Evolutionary conservation across 2,888 invertebrate genomes (phyloP).

Genomic region (Brachynemurus nebulosus): DNA sequence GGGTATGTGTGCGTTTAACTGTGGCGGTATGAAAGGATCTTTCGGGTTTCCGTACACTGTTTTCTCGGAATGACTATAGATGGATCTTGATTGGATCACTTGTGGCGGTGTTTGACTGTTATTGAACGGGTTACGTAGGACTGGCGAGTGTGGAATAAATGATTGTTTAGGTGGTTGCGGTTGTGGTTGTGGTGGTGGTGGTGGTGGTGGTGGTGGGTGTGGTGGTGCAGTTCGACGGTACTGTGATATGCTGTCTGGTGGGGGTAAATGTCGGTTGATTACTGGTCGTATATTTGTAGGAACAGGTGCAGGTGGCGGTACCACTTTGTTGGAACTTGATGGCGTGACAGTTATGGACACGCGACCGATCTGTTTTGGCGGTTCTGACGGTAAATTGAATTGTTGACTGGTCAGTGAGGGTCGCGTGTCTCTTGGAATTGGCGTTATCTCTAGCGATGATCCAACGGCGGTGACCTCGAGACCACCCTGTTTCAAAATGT

Average conservation of each 20-base stretch:
- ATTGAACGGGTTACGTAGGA: conserved; percentile 4
- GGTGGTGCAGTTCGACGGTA: conserved; percentile 7
- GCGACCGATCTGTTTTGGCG: conserved; percentile 14
- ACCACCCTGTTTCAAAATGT: conserved; percentile 60
- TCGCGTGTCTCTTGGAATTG: conserved; percentile 8
- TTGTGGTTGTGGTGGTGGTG: not conserved
- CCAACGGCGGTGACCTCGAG: conserved; percentile 59
- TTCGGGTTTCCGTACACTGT: conserved; percentile 61
- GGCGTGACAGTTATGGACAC: conserved; percentile 16
- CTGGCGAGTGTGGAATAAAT: not conserved
- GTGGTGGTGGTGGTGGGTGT: conserved; percentile 4
- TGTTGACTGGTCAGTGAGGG: conserved; percentile 27
- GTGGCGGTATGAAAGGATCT: conserved; percentile 39
- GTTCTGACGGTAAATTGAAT: conserved; percentile 12
- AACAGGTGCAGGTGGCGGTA: not conserved
- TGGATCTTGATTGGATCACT: conserved; percentile 48
- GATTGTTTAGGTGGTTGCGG: conserved; percentile 5
- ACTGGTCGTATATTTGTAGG: conserved; percentile 21
- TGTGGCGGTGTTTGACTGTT: conserved; percentile 34
- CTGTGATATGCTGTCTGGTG: conserved; percentile 22
- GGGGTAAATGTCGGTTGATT: conserved; percentile 32
- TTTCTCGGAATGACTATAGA: conserved; percentile 47
- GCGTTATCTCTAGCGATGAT: conserved; percentile 21
- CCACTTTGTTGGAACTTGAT: not conserved
- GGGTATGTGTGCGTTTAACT: conserved; percentile 30